Conservation (phyloP, 2,113 vertebrate genomes). For the Cottus gobio region DNA sequence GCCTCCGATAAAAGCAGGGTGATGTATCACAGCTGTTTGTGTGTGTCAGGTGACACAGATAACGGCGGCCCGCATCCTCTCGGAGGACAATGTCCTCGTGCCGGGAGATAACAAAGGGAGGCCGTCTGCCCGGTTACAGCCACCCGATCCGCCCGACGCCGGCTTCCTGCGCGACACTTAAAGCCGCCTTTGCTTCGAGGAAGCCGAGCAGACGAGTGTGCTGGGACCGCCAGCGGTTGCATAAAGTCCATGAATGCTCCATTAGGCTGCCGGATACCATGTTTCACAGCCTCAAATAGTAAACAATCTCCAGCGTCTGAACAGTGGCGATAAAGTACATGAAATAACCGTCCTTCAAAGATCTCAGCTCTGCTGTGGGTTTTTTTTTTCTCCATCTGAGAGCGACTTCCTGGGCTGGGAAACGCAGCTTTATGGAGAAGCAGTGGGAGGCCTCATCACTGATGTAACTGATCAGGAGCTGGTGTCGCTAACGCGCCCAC, state of each 20-base stretch:
- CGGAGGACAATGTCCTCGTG: conserved; percentile 64
- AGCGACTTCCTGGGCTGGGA: conserved; percentile 45
- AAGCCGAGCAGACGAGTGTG: conserved; percentile 22
- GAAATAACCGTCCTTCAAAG: conserved; percentile 46
- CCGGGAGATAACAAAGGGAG: conserved; percentile 62
- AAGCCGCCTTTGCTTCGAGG: conserved; percentile 22
- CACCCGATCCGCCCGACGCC: conserved; percentile 56
- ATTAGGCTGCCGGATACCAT: conserved; percentile 49
- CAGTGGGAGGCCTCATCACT: conserved; percentile 64
- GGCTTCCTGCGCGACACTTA: conserved; percentile 24
- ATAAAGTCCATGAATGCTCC: conserved; percentile 21
- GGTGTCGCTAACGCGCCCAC: conserved; percentile 42
- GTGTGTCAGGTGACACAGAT: conserved; percentile 76
- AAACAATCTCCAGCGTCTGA: conserved; percentile 53
- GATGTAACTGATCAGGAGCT: too few relatives aligned
- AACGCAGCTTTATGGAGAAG: conserved; percentile 49
- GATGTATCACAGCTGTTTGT: conserved; percentile 65
- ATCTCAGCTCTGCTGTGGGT: conserved; percentile 36
- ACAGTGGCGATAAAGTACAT: conserved; percentile 57
- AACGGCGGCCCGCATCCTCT: conserved; percentile 72
- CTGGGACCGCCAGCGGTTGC: conserved; percentile 28
- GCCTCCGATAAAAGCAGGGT: conserved; percentile 43
- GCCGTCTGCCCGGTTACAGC: conserved; percentile 37
- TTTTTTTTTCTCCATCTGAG: conserved; percentile 32
- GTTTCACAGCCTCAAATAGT: conserved; percentile 43